Percentiles rank a stretch among this genome's conserved stretches.
Conservation (phyloP, 2,888 invertebrate genomes). For the Gortyna flavago region DNA sequence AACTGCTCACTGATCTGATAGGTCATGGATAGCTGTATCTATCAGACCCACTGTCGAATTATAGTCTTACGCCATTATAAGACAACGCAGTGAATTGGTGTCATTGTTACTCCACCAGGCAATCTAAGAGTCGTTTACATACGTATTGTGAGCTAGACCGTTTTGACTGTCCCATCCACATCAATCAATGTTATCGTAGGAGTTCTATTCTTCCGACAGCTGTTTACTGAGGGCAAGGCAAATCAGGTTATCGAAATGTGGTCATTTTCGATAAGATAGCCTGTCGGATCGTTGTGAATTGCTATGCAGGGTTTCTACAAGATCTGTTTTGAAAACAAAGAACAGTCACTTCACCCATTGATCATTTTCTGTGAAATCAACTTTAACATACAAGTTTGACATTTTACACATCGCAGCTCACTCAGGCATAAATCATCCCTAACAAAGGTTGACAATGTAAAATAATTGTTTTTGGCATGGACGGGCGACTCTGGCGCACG, state of each 20-base stretch:
- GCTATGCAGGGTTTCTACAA: too few species aligned
- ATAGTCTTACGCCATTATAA: not conserved
- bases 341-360: not conserved
- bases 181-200: too few species aligned
- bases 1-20: not conserved
- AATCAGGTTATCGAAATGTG: too few species aligned
- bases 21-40: too few species aligned
- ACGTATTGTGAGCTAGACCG: not conserved
- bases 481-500: slow-evolving; percentile 60
- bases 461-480: slow-evolving; percentile 78
- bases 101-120: not conserved
- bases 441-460: slow-evolving; percentile 60
- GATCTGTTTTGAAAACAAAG: too few species aligned
- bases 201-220: too few species aligned
- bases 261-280: too few species aligned
- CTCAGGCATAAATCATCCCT: slow-evolving; percentile 44
- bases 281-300: too few species aligned
- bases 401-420: slow-evolving; percentile 33
- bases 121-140: not conserved
- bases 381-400: slow-evolving; percentile 13
- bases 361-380: not conserved
- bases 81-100: not conserved
- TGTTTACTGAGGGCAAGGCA: too few species aligned
- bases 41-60: not conserved
- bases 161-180: too few species aligned